Percentiles rank a stretch among this genome's conserved stretches.
These are phyloP conservation scores for Anguilla obscura DNA, from an alignment of 2,797 vertebrate species.

Conservation along the genomic window DNA sequence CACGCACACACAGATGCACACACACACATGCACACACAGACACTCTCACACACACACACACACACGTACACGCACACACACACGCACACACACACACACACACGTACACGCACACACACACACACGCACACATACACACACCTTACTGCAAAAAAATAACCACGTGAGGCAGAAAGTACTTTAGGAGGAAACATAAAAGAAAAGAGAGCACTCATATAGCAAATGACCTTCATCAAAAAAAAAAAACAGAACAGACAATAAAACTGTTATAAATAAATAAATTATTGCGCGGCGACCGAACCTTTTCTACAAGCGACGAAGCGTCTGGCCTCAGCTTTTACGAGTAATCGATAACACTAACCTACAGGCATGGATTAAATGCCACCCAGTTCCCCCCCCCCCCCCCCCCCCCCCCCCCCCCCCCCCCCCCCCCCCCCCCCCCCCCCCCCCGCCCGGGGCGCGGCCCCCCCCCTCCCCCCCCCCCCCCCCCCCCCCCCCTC, in stretches of 20 bases:
- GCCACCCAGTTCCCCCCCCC: neutral
- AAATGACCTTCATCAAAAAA: neutral
- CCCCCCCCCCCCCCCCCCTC: too few relatives aligned
- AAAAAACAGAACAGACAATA: neutral
- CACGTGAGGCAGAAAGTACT: neutral
- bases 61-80: too few relatives aligned
- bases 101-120: too few relatives aligned
- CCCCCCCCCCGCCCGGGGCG: too few relatives aligned
- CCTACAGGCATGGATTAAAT: constrained; percentile 20
- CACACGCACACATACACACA: too few relatives aligned
- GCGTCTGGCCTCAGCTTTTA: constrained; percentile 2
- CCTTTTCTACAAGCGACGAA: constrained; percentile 4
- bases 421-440: too few relatives aligned
- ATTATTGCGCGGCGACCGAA: neutral
- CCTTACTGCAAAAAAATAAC: neutral
- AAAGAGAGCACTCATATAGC: neutral
- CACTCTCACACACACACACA: too few relatives aligned
- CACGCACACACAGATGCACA: too few relatives aligned
- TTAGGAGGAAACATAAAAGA: neutral
- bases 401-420: neutral
- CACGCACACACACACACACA: too few relatives aligned
- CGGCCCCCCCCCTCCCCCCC: too few relatives aligned
- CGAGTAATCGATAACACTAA: constrained; percentile 21
- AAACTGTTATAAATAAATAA: constrained; percentile 20
- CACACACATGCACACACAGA: too few relatives aligned